Evolutionary conservation across 2,113 vertebrate species (phyloP).

Genomic region (Herpailurus yagouaroundi): DNA sequence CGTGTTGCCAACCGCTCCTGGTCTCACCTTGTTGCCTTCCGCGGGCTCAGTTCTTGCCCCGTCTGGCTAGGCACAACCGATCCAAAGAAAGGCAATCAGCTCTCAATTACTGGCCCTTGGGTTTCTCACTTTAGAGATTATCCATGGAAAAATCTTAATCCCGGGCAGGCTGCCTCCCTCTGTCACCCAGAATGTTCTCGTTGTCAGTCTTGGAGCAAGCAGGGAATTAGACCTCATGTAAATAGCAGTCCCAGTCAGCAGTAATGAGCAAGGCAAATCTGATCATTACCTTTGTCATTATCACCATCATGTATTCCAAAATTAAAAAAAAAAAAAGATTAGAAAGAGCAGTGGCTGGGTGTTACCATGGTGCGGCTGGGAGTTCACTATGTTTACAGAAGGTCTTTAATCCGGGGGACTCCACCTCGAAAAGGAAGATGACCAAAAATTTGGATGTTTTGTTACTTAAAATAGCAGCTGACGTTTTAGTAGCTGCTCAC

Average conservation of each 20-base stretch:
- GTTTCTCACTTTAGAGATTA: constrained; percentile 43
- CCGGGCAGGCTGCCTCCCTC: constrained; percentile 49
- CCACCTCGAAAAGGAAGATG: constrained; percentile 24
- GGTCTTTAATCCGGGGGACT: background rate
- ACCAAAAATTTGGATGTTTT: background rate
- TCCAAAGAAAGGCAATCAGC: background rate
- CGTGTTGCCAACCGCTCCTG: background rate
- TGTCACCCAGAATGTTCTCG: constrained; percentile 59
- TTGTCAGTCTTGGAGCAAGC: constrained; percentile 57
- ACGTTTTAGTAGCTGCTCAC: background rate
- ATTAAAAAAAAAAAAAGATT: background rate
- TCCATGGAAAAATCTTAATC: constrained; percentile 67
- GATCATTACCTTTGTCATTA: constrained; percentile 46
- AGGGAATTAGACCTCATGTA: constrained; percentile 70
- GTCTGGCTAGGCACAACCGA: background rate
- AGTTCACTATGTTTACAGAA: background rate
- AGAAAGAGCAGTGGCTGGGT: background rate
- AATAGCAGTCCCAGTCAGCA: constrained; percentile 34
- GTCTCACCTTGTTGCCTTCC: background rate
- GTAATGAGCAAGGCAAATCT: constrained; percentile 63
- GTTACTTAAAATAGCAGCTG: constrained; percentile 39
- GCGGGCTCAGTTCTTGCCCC: background rate
- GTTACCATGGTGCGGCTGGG: background rate
- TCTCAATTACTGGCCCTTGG: background rate
- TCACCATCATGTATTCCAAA: background rate